Conservation (phyloP, 2,113 vertebrate genomes). For the Leucopsar rothschildi region DNA sequence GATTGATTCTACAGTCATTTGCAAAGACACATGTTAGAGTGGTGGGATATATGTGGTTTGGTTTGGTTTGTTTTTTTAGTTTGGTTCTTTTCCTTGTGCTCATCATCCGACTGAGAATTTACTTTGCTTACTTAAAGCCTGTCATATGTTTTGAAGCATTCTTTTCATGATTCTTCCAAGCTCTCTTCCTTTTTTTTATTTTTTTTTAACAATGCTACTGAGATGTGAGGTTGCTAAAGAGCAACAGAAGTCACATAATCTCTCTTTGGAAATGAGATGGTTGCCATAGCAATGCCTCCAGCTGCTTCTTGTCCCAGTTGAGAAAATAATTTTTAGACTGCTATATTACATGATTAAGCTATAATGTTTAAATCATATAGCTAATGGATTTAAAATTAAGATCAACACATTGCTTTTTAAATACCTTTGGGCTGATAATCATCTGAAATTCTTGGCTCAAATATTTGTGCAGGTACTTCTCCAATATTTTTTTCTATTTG, state of each 20-base stretch:
- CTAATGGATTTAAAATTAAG: not conserved
- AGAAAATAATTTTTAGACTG: slow-evolving; percentile 7
- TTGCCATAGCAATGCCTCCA: slow-evolving; percentile 31
- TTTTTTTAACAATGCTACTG: not conserved
- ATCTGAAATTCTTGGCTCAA: not conserved
- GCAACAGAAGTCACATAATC: not conserved
- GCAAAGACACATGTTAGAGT: not conserved
- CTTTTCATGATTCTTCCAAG: not conserved
- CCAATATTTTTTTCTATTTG: not conserved
- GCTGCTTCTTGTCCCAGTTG: slow-evolving; percentile 2
- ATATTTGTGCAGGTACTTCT: not conserved
- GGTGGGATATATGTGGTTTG: not conserved
- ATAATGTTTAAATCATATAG: not conserved
- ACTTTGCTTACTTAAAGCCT: not conserved
- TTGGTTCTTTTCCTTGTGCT: not conserved
- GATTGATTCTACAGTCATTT: not conserved
- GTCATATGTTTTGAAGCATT: not conserved
- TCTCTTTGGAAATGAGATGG: not conserved
- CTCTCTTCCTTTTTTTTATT: not conserved
- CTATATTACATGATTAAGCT: not conserved
- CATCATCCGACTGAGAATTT: not conserved
- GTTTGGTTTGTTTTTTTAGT: not conserved
- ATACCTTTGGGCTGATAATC: not conserved
- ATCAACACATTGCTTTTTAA: not conserved
- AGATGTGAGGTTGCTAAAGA: not conserved